A percentile compares a stretch with the other conserved stretches of the same genome.
Evolutionary conservation across 2,888 invertebrate species (phyloP).

Genomic region (Mythimna lalbum): DNA sequence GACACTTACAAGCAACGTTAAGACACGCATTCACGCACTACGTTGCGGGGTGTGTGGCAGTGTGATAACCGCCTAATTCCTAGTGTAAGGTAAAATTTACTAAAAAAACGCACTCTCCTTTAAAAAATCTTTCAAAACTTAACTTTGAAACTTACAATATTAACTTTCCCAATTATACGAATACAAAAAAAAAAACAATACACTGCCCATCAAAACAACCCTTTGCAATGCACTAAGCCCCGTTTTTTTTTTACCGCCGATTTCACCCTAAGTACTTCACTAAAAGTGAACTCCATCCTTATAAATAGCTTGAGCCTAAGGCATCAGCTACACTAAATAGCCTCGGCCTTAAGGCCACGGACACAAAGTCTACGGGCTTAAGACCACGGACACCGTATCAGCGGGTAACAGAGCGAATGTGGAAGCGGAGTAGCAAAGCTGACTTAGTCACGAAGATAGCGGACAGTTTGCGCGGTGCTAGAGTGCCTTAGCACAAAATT

Average conservation of each 20-base stretch:
- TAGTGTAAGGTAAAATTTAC: no score
- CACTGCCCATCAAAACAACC: neutral
- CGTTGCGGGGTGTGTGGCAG: no score
- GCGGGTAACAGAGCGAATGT: no score
- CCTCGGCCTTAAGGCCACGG: slow-evolving; percentile 34
- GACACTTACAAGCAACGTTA: no score
- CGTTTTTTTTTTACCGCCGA: slow-evolving; percentile 23
- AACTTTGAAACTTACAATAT: neutral
- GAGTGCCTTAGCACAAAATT: no score
- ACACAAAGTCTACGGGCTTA: slow-evolving; percentile 21
- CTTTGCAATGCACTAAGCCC: neutral
- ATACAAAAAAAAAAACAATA: neutral
- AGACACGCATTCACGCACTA: no score
- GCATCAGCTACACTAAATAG: slow-evolving; percentile 64
- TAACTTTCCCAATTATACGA: neutral
- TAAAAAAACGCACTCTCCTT: no score
- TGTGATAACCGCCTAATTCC: no score
- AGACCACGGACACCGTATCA: neutral
- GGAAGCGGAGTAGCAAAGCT: no score
- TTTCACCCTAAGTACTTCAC: slow-evolving; percentile 40
- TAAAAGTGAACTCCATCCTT: slow-evolving; percentile 33
- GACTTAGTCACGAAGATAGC: no score
- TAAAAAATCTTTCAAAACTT: neutral
- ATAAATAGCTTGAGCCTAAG: slow-evolving; percentile 52
- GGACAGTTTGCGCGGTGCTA: no score